These are phyloP conservation scores for Heliothis virescens DNA, from an alignment of 1,140 invertebrate species.

Conservation along the genomic window DNA sequence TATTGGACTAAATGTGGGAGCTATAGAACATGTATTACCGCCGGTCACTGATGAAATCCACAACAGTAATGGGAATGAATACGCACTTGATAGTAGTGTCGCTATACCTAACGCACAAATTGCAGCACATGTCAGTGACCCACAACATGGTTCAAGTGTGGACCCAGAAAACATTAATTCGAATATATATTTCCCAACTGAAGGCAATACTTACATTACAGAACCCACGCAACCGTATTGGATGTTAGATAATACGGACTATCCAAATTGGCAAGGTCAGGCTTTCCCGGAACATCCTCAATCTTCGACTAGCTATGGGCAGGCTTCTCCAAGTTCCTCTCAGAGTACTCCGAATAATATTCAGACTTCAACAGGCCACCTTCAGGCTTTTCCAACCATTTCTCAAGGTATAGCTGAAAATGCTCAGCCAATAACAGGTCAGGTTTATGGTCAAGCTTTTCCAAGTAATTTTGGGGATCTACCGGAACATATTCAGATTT, in stretches of 20 bases:
- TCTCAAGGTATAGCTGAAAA: neutral
- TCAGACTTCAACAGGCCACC: neutral
- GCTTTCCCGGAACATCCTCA: neutral
- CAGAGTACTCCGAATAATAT: neutral
- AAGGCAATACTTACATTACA: neutral
- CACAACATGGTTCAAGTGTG: neutral
- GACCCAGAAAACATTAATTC: too few relatives aligned
- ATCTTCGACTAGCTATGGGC: neutral
- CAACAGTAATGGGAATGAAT: neutral
- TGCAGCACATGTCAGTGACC: neutral
- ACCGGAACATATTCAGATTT: neutral
- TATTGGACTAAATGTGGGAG: constrained; percentile 8
- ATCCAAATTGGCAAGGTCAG: neutral
- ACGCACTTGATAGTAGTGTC: neutral
- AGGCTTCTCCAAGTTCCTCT: neutral
- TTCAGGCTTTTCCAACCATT: neutral
- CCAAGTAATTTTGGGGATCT: neutral
- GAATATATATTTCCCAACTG: too few relatives aligned
- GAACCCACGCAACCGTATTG: neutral
- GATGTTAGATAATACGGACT: neutral
- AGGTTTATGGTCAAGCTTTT: neutral
- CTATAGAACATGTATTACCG: neutral
- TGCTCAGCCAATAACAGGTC: neutral
- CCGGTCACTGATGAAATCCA: neutral
- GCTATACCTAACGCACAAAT: neutral